Evolutionary conservation across 2,888 invertebrate species (phyloP), one percentile per base, ranked within the genome.

Genomic region (Seladonia tumulorum): DNA sequence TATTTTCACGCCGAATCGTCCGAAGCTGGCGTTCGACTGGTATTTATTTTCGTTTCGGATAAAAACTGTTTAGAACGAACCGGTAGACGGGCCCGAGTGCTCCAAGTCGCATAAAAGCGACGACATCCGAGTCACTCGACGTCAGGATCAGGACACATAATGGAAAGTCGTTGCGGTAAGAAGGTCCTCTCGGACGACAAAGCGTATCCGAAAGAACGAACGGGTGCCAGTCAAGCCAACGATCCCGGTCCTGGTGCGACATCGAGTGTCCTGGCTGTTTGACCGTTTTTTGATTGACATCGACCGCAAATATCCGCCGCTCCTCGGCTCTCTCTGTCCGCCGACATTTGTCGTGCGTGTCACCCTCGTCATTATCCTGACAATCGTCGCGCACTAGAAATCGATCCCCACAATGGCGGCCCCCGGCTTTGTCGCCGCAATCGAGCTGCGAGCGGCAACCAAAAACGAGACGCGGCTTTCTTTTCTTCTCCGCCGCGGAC

Each of bases 231-330:
- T 93, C 92, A 92, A 92, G 89, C 91, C 91, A 90, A 93, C 92
- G 92, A 93, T 93, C 89, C 75, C 85, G 87, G 87, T 74, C 71
- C 81, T 85, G 88, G 82, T 82, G 87, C 90, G 93, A 93, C 93
- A 91, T 93, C 92, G 92, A 93, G 93, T 93, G 93, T 92, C 89
- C 91, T 90, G 90, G 89, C 91, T 91, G 90, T 92, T 92, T 93
- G 91, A 84, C 89, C 89, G 90, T 90, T 89, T 91, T 90, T 88
- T 90, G 88, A 92, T 91, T 87, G 90, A 90, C 89, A 79, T 87
- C 83, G 68, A 85, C 90, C 89, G 76, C 90, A 86, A 89, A 89
- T 89, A 88, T 90, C 88, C 88, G 57, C 42, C 66, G 75, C 74
- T 82, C 79, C 82, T 81, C 75, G 60, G 72, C 79, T 80, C 70